Evolutionary conservation across 2,797 vertebrate genomes (phyloP), one percentile per base, ranked within the genome.

Genomic region (Oryzias dopingdopingensis): DNA sequence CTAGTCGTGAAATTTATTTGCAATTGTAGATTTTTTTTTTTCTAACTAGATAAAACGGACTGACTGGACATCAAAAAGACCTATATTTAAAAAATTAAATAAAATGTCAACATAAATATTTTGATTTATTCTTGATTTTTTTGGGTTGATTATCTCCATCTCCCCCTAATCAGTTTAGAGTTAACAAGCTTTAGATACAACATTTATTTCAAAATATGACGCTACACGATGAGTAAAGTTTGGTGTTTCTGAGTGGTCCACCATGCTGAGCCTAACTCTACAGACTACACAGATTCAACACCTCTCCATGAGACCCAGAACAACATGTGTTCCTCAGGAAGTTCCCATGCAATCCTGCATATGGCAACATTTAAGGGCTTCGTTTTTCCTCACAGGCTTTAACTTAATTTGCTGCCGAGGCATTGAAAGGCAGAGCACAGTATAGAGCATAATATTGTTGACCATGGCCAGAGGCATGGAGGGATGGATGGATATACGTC

Each of bases 301-400:
- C 89, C 88, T 92, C 91, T 90, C 78, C 70, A 61, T 86, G 79
- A 84, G 79, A 86, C 86, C 89, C 79, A 83, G 87, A 91, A 81
- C 87, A 90, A 90, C 91, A 92, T 92, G 89, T 91, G 88, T 81
- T 90, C 80, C 84, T 90, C 88, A 90, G 90, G 91, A 92, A 91
- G 90, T 92, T 93, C 91, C 90, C 90, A 92, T 91, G 90, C 90
- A 92, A 91, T 91, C 88, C 89, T 91, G 88, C 92, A 93, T 93
- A 91, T 93, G 92, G 92, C 89, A 93, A 88, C 90, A 92, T 92
- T 93, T 93, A 93, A 91, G 85, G 85, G 86, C 82, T 91, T 88
- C 88, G 92, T 89, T 92, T 90, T 89, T 88, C 86, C 86, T 89
- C 80, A 82, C 87, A 87, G 89, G 82, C 89, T 89, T 91, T 91